phyloP scores from a whole-genome alignment of 2,888 invertebrate species.

The Leptinotarsa tumamoca region DNA sequence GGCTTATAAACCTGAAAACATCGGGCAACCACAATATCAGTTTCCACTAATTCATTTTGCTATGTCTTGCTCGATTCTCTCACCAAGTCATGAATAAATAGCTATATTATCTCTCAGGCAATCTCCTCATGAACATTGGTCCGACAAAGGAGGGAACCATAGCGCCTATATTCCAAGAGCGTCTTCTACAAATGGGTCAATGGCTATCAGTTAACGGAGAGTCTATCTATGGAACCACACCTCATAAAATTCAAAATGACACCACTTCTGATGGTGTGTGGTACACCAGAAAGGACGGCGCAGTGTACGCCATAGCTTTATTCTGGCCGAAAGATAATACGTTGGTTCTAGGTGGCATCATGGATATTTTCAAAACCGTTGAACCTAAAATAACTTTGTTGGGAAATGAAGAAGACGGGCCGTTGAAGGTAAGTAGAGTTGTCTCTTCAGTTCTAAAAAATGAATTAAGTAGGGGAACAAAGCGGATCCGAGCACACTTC shows the following conservation, averaged over 20 bases:
- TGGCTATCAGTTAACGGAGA: constrained; percentile 88
- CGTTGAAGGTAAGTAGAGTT: constrained; percentile 49
- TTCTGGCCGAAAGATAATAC: constrained; percentile 76
- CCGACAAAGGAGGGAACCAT: constrained; percentile 92
- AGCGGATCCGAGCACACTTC: too few species aligned
- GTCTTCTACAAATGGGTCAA: constrained; percentile 79
- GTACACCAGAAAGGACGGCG: constrained; percentile 55
- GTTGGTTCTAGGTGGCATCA: constrained; percentile 66
- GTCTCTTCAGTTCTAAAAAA: background rate
- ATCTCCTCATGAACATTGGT: constrained; percentile 86
- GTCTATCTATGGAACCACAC: constrained; percentile 82
- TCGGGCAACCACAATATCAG: too few species aligned
- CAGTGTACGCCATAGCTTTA: constrained; percentile 77
- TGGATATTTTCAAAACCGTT: constrained; percentile 49
- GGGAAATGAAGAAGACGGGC: constrained; percentile 64
- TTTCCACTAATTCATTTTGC: too few species aligned
- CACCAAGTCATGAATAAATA: too few species aligned
- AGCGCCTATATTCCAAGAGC: constrained; percentile 86
- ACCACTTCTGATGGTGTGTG: constrained; percentile 70
- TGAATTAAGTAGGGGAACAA: background rate
- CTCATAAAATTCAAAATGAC: constrained; percentile 88
- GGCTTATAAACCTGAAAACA: too few species aligned
- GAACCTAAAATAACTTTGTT: constrained; percentile 67
- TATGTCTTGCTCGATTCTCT: too few species aligned
- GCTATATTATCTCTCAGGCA: constrained; percentile 66